A percentile compares a stretch with the other conserved stretches of the same genome.
These are phyloP conservation scores for Orbicella faveolata DNA, from an alignment of 64 coral and sea anemone genomes.

Conservation along the genomic window DNA sequence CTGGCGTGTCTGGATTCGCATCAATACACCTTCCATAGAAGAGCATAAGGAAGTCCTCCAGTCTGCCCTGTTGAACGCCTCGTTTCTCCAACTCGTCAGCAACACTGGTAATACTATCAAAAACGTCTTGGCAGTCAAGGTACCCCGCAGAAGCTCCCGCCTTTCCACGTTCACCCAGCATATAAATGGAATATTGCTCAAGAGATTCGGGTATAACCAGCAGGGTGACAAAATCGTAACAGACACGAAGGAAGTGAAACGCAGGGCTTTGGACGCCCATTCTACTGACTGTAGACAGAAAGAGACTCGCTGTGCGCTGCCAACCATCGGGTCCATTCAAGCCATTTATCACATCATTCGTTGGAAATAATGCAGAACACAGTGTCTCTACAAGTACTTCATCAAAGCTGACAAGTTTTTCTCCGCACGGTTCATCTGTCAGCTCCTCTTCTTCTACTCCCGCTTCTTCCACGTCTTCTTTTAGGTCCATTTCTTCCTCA, in stretches of 20 bases:
- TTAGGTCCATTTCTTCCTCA: neutral
- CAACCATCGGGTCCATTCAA: slow-evolving; percentile 36
- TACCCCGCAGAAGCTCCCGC: slow-evolving; percentile 15
- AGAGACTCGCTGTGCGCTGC: slow-evolving; percentile 43
- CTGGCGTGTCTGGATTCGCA: slow-evolving; percentile 73
- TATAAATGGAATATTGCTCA: slow-evolving; percentile 67
- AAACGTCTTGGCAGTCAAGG: slow-evolving; percentile 60
- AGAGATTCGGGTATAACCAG: slow-evolving; percentile 51
- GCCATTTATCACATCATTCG: slow-evolving; percentile 1
- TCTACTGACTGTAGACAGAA: slow-evolving; percentile 64
- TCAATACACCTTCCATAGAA: slow-evolving; percentile 83
- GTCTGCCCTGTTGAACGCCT: slow-evolving; percentile 15
- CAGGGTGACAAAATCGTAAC: slow-evolving; percentile 67
- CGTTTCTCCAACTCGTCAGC: slow-evolving; percentile 42
- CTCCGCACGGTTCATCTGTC: neutral
- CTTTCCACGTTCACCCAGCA: slow-evolving; percentile 63
- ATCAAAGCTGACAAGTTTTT: neutral
- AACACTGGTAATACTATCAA: slow-evolving; percentile 47
- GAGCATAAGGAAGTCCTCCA: slow-evolving; percentile 59
- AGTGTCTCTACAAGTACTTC: slow-evolving; percentile 53
- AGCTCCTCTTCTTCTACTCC: too few species aligned
- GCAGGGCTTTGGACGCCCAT: slow-evolving; percentile 39
- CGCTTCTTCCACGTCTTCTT: neutral
- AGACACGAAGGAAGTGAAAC: slow-evolving; percentile 70
- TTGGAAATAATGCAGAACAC: slow-evolving; percentile 63